phyloP scores from a whole-genome alignment of 2,113 vertebrate genomes.

The Triplophysa tibetana region DNA sequence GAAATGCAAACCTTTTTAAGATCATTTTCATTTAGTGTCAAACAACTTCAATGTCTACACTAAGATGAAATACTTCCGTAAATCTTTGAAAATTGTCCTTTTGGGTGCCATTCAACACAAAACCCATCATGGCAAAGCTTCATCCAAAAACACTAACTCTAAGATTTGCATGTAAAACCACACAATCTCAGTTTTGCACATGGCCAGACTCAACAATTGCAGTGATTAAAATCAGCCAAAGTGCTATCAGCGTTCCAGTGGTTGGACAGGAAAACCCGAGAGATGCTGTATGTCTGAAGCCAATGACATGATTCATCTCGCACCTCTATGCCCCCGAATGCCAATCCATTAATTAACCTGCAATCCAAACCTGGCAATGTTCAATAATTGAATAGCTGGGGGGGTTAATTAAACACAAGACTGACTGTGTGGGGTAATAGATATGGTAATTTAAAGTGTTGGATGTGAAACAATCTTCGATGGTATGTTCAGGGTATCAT shows the following conservation, averaged over 20 bases:
- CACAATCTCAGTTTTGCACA: not conserved
- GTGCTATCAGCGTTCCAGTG: constrained; percentile 9
- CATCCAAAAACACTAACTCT: not conserved
- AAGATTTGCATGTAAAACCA: not conserved
- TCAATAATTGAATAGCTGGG: constrained; percentile 44
- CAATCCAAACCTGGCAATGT: constrained; percentile 38
- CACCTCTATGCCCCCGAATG: constrained; percentile 18
- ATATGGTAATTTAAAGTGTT: constrained; percentile 15
- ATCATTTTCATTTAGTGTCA: no score
- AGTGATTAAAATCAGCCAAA: constrained; percentile 9
- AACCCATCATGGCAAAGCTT: not conserved
- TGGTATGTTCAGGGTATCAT: constrained; percentile 7
- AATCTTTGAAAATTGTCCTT: not conserved
- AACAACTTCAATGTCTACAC: no score
- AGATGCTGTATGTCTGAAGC: constrained; percentile 21
- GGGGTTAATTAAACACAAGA: constrained; percentile 39
- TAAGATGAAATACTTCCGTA: not conserved
- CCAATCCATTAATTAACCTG: constrained; percentile 49
- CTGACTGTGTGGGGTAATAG: not conserved
- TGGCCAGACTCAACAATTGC: not conserved
- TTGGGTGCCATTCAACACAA: not conserved
- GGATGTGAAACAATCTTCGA: constrained; percentile 28
- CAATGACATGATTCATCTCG: constrained; percentile 34
- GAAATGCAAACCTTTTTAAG: no score
- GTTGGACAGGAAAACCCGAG: not conserved